Conservation (phyloP, 2,888 invertebrate species). For the Platynereis dumerilii region DNA sequence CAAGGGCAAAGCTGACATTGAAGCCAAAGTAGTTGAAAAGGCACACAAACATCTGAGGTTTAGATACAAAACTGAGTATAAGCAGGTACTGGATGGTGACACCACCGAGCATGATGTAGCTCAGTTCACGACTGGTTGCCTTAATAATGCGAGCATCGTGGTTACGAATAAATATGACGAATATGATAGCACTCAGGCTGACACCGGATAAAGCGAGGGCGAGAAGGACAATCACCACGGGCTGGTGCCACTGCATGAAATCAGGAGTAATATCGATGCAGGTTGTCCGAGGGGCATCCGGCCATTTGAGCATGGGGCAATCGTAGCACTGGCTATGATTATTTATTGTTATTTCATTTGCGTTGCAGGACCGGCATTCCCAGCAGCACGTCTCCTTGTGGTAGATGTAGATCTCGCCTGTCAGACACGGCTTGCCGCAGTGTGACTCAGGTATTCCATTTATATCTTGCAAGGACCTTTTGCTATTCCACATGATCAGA, state of each 20-base stretch:
- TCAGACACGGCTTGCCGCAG: constrained; percentile 34
- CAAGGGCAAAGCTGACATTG: constrained; percentile 52
- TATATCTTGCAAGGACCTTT: not conserved
- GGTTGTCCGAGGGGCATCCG: constrained; percentile 24
- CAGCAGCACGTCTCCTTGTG: constrained; percentile 52
- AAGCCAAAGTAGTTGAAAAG: constrained; percentile 50
- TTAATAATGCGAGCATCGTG: constrained; percentile 51
- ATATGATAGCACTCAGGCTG: constrained; percentile 35
- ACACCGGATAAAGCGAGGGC: constrained; percentile 28
- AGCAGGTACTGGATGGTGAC: constrained; percentile 47
- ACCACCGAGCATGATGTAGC: constrained; percentile 49
- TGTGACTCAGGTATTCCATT: constrained; percentile 25
- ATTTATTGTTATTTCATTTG: constrained; percentile 45
- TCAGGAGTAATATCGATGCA: constrained; percentile 30
- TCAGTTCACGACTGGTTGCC: constrained; percentile 54
- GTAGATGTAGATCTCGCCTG: constrained; percentile 48
- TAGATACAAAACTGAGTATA: constrained; percentile 45
- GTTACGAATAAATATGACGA: constrained; percentile 35
- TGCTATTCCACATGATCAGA: constrained; percentile 29
- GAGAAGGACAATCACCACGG: constrained; percentile 32
- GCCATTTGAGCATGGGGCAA: constrained; percentile 41
- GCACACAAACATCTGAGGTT: constrained; percentile 45
- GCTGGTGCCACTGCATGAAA: constrained; percentile 31
- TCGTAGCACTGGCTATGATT: constrained; percentile 45
- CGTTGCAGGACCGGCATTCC: constrained; percentile 48